phyloP scores from a whole-genome alignment of 2,888 invertebrate genomes.

The Dynastes grantii region DNA sequence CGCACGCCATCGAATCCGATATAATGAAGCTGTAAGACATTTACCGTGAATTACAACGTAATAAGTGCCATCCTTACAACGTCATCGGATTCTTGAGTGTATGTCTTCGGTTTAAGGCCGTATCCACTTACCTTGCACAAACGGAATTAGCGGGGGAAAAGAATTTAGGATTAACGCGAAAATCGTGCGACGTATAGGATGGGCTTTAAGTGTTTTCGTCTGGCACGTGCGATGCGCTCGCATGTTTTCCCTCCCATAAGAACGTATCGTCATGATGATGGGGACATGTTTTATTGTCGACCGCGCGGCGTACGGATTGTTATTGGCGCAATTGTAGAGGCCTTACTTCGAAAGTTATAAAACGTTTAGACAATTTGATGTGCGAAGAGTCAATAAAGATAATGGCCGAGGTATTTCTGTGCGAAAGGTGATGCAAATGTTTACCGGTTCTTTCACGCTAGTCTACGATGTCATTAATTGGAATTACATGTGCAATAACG shows the following conservation, averaged over 20 bases:
- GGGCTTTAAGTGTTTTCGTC: constrained; percentile 18
- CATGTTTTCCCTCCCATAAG: constrained; percentile 26
- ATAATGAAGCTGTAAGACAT: constrained; percentile 68
- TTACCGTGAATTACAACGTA: constrained; percentile 68
- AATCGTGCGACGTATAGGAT: constrained; percentile 37
- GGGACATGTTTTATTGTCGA: constrained; percentile 23
- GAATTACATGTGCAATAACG: constrained; percentile 35
- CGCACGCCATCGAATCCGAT: constrained; percentile 56
- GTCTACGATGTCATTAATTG: constrained; percentile 23
- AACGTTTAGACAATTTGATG: constrained; percentile 44
- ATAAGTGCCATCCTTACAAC: constrained; percentile 68
- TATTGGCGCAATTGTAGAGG: constrained; percentile 44
- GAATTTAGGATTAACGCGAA: constrained; percentile 45
- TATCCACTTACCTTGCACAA: constrained; percentile 53
- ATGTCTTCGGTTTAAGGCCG: constrained; percentile 49
- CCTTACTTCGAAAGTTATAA: constrained; percentile 32
- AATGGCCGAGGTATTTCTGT: constrained; percentile 25
- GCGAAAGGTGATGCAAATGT: constrained; percentile 44
- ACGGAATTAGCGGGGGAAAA: constrained; percentile 56
- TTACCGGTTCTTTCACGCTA: constrained; percentile 18
- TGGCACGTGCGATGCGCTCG: constrained; percentile 32
- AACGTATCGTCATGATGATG: neutral
- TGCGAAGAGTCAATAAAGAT: constrained; percentile 29
- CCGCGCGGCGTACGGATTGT: constrained; percentile 28
- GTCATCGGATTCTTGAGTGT: constrained; percentile 63